Percentiles rank a stretch among this genome's conserved stretches.
phyloP scores from a whole-genome alignment of 2,113 vertebrate genomes.

The Struthio camelus region DNA sequence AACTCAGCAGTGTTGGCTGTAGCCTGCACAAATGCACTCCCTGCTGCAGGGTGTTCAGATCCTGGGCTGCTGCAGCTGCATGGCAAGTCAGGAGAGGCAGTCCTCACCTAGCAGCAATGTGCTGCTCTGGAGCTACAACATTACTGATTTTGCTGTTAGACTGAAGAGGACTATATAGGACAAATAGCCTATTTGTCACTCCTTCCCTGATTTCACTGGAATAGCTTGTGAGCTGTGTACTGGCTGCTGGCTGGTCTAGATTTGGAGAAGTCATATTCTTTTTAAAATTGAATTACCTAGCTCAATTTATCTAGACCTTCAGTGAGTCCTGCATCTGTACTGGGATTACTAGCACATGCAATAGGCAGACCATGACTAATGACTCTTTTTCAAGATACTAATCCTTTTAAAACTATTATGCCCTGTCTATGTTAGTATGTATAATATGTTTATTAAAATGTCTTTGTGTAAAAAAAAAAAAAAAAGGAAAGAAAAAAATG shows the following conservation, averaged over 20 bases:
- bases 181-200: not conserved
- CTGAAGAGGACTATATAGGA: not conserved
- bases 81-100: not conserved
- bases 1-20: too few species aligned
- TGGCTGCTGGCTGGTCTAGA: too few species aligned
- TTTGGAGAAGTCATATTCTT: not conserved
- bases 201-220: not conserved
- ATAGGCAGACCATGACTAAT: not conserved
- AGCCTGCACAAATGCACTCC: not conserved
- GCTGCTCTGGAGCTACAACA: too few species aligned
- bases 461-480: too few species aligned
- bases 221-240: not conserved
- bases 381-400: not conserved
- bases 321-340: not conserved
- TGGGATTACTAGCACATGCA: not conserved
- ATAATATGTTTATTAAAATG: not conserved
- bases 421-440: not conserved
- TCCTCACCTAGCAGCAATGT: too few species aligned
- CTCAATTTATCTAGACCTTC: not conserved
- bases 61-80: too few species aligned
- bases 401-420: not conserved
- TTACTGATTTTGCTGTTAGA: too few species aligned
- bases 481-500: too few species aligned
- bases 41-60: too few species aligned
- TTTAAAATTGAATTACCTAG: not conserved